These are phyloP conservation scores for Coptodon bakossiorum DNA, from an alignment of 2,113 vertebrate species.

Conservation along the genomic window DNA sequence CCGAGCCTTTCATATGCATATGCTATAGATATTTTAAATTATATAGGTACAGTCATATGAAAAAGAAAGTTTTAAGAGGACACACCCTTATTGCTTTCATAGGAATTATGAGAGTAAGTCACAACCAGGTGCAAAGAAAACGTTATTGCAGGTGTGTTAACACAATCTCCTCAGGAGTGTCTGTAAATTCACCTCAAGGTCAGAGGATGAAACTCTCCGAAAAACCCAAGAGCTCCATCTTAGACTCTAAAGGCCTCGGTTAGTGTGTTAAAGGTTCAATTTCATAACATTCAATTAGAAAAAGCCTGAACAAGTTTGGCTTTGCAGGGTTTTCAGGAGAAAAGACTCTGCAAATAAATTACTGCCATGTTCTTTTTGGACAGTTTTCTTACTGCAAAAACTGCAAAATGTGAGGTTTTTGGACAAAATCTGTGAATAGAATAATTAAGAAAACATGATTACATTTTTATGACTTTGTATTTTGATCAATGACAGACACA, in stretches of 20 bases:
- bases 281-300: not conserved
- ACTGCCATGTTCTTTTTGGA: not conserved
- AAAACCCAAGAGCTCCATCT: not conserved
- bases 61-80: not conserved
- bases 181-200: not conserved
- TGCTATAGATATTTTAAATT: not conserved
- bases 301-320: not conserved
- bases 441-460: not conserved
- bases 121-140: not conserved
- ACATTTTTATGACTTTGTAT: not conserved
- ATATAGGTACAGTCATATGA: not conserved
- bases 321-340: not conserved
- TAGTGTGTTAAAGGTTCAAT: not conserved
- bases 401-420: not conserved
- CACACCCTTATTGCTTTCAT: not conserved
- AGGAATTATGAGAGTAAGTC: not conserved
- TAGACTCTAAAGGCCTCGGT: not conserved
- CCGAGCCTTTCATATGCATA: not conserved
- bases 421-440: not conserved
- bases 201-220: rapidly evolving
- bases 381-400: not conserved
- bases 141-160: not conserved
- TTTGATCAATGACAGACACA: not conserved
- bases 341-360: not conserved
- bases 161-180: not conserved